Evolutionary conservation across 2,113 vertebrate species (phyloP), one percentile per base, ranked within the genome.

Genomic region (Grus americana): DNA sequence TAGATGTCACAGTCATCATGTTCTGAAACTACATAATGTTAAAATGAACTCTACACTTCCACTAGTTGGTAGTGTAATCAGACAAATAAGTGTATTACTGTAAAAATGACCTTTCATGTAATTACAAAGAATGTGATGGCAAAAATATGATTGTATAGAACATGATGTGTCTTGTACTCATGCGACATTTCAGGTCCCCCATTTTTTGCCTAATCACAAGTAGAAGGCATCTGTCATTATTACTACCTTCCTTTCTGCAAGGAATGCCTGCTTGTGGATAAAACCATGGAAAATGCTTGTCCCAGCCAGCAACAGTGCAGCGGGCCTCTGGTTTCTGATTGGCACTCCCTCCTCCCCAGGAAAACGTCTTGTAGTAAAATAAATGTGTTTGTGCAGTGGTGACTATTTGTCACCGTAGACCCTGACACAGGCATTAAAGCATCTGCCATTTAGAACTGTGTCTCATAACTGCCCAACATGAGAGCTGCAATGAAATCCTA

Each of bases 311-410:
- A 94, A 83, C 22, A 79, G 55, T 21, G 22, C 70, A 50, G 55
- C 29, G 4, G 70, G 61, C 59, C 83, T 87, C 81, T 9, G 24
- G 38, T 38, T 83, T 90, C 90, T 96, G 84, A 95, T 81, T 91
- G 94, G 66, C 68, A 62, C 87, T 84, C 58, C 67, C 83, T 61
- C 73, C n/a, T 84, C 93, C 84, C 80, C 42, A 47, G 83, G 88
- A 80, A 94, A 74, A 95, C 9, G 92, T 91, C 93, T 91, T 95
- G 78, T 93, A 97, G 95, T 92, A 94, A 95, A 98, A 97, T 95
- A 96, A 97, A 90, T 97, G 97, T 98, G 98, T 98, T 98, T 98
- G 92, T 98, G 97, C 98, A 98, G 98, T 97, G 97, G 98, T 98
- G 97, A 96, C 97, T 97, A 95, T 98, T 97, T 98, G 95, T 98